Percentiles rank a stretch among this genome's conserved stretches.
Conservation (phyloP, 2,888 invertebrate species). For the Amorpha juglandis region DNA sequence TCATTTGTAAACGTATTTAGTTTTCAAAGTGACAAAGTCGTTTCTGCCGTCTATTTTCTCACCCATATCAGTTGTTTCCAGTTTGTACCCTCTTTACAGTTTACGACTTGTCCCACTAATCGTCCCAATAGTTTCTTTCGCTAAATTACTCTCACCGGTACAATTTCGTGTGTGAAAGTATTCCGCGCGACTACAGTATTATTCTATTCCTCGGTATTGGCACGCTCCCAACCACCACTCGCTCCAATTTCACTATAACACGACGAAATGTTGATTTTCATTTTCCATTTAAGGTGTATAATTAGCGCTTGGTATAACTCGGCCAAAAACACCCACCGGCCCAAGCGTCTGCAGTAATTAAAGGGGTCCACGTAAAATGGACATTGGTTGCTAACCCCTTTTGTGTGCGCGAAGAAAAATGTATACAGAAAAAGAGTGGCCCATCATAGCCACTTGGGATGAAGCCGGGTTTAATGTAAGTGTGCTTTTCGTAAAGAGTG, state of each 20-base stretch:
- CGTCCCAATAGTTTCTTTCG: constrained; percentile 14
- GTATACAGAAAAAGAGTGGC: not conserved
- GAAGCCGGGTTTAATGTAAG: constrained; percentile 22
- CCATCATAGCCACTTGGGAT: constrained; percentile 18
- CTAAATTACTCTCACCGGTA: constrained; percentile 8
- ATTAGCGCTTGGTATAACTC: constrained; percentile 2
- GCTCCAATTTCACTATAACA: constrained; percentile 12
- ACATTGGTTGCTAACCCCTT: constrained; percentile 1
- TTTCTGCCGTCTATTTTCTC: too few species aligned
- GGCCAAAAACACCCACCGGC: not conserved
- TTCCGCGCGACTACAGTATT: not conserved
- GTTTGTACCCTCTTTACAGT: constrained; percentile 1
- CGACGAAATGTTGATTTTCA: constrained; percentile 19
- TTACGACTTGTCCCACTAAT: constrained; percentile 5
- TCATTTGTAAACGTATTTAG: too few species aligned
- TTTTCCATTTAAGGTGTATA: constrained; percentile 12
- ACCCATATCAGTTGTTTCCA: not conserved
- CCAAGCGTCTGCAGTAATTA: constrained; percentile 15
- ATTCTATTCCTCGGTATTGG: not conserved
- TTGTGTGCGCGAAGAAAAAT: constrained; percentile 18
- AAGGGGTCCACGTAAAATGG: constrained; percentile 13
- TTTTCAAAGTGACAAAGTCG: not conserved
- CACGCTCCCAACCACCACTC: constrained; percentile 6
- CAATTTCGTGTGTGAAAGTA: not conserved
- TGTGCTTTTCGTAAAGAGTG: constrained; percentile 23